Evolutionary conservation across 2,888 invertebrate species (phyloP).

Genomic region (Conus canariensis): DNA sequence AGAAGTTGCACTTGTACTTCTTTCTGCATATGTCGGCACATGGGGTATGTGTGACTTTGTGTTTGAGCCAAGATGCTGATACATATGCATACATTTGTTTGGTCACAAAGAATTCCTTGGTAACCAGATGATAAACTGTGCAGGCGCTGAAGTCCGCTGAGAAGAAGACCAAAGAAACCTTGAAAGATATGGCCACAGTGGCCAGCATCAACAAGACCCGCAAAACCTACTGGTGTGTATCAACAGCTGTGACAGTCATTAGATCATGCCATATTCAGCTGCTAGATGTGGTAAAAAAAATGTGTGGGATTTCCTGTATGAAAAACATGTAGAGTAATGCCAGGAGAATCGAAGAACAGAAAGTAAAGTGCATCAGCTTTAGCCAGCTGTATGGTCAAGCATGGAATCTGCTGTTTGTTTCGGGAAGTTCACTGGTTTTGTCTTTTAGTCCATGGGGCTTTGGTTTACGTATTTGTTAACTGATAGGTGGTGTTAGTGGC

Average conservation of each 20-base stretch:
- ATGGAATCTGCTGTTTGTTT: too few species aligned
- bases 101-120: too few species aligned
- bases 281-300: not conserved
- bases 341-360: too few species aligned
- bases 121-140: not conserved
- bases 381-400: too few species aligned
- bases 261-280: not conserved
- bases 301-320: not conserved
- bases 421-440: too few species aligned
- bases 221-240: slow-evolving; percentile 90
- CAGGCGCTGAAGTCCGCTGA: slow-evolving; percentile 96
- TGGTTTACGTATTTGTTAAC: too few species aligned
- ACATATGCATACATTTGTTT: too few species aligned
- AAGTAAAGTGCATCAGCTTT: too few species aligned
- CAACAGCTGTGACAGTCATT: not conserved
- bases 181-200: slow-evolving; percentile 95
- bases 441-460: too few species aligned
- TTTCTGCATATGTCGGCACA: not conserved
- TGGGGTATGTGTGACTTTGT: not conserved
- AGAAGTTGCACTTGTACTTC: not conserved
- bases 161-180: slow-evolving; percentile 93
- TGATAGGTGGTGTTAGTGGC: too few species aligned
- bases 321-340: too few species aligned
- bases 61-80: not conserved
- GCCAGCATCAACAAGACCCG: slow-evolving; percentile 95